Percentiles rank a stretch among this genome's conserved stretches.
Evolutionary conservation across 2,888 invertebrate genomes (phyloP).

Genomic region (Diaprepes abbreviatus): DNA sequence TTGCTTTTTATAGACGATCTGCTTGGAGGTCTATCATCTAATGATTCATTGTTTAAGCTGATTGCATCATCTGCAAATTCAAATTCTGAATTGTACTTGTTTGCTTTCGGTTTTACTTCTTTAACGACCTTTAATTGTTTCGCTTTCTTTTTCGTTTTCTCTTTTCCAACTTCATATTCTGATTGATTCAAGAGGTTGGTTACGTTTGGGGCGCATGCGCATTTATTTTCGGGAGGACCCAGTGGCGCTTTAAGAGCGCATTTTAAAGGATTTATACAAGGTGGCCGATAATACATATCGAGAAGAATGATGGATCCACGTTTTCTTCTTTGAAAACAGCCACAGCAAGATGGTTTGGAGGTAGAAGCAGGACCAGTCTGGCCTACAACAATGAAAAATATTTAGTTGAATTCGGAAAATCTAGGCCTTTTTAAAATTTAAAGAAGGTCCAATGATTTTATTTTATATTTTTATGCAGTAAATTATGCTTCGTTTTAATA

Average conservation of each 20-base stretch:
- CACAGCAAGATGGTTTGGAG: constrained; percentile 65
- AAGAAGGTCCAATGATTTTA: constrained; percentile 25
- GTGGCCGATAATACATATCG: constrained; percentile 72
- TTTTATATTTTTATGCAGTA: neutral
- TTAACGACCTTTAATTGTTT: constrained; percentile 53
- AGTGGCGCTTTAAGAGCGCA: constrained; percentile 65
- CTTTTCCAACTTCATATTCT: constrained; percentile 71
- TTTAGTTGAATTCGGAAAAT: constrained; percentile 12
- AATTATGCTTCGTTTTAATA: neutral
- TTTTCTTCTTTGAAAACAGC: constrained; percentile 66
- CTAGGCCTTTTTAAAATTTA: constrained; percentile 13
- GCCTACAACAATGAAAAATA: constrained; percentile 64
- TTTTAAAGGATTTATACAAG: constrained; percentile 61
- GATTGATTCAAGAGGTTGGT: constrained; percentile 61
- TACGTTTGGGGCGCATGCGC: constrained; percentile 57
- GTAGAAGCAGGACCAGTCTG: constrained; percentile 68
- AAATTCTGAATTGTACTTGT: constrained; percentile 62
- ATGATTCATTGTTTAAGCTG: constrained; percentile 62
- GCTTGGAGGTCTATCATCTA: constrained; percentile 61
- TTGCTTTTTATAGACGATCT: constrained; percentile 63
- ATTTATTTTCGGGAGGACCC: constrained; percentile 64
- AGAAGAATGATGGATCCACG: constrained; percentile 68
- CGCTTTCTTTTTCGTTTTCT: constrained; percentile 55
- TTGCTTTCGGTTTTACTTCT: constrained; percentile 50
- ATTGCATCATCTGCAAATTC: constrained; percentile 68